Base-by-base conservation (phyloP, 2,113 vertebrate species). In the Myxocyprinus asiaticus region DNA sequence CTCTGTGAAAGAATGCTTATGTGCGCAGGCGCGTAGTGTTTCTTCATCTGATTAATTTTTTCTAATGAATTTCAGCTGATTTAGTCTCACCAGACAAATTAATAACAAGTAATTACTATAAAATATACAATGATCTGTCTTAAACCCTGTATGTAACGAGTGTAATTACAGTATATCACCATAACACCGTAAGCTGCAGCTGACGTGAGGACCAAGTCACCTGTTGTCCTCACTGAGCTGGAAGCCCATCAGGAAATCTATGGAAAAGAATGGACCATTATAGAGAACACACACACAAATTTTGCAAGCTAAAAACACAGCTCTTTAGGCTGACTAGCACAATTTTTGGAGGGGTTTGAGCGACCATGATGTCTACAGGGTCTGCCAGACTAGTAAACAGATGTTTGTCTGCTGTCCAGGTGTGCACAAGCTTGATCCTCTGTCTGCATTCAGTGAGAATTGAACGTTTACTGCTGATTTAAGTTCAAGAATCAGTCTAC, bases 371-470 rank as follows among this genome's bases (percentile, higher is more conserved):
- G 22, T 33, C 22, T 33, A 33, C 22, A 33, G 22, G 22, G 22
- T 33, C 8, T n/a, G 5, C 14, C 58, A 62, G 58, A 48, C 15
- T 74, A 50, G 5, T 9, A 7, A 74, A 48, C 44, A 50, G 71
- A 62, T 48, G 58, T 74, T 74, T 50, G 58, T 74, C 58, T 63
- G 58, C 58, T 14, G 11, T 73, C 70, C 70, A 74, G 45, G 15
- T 74, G 56, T 62, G 10, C 44, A 22, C 42, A 10, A 70, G 51
- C 11, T 56, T 62, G 15, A 33, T 8, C 67, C 22, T 70, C 22
- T 42, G 50, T 15, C 55, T 58, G 55, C 5, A 6, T 2, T 6
- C 9, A 0, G 53, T 5, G 11, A 14, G 4, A 11, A 12, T 5
- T 56, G n/a, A n/a, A 14, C n/a, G 55, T 56, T 47, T 61, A 61